Base-by-base conservation (phyloP, 1,140 invertebrate species). In the Papilio xuthus region DNA sequence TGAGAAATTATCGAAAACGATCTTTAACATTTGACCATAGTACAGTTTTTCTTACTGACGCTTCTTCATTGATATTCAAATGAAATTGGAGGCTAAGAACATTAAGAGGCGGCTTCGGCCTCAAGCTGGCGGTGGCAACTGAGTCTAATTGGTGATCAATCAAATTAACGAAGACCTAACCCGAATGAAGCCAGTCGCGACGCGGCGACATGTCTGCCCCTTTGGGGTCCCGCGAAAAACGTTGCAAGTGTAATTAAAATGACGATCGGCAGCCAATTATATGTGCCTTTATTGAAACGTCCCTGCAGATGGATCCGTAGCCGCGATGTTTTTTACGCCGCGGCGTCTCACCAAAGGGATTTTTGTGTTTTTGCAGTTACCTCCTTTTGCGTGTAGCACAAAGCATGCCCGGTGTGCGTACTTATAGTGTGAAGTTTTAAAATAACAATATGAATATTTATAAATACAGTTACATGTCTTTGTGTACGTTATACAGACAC, bases 271-370 rank as follows among this genome's bases (percentile, higher is more conserved):
- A 80, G 81, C 86, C 89, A 89, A 90, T 90, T 89, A 89, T 84
- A 83, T 80, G 81, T 81, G 78, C 82, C 83, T 87, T 87, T 90
- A 90, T 90, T 90, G 89, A 90, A 90, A 81, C 83, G 86, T 90
- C 83, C 77, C 76, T 76, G 83, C 84, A 84, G 84, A 86, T 86
- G 84, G 83, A 42, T n/a, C 37, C 23, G 53, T 77, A 67, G 79
- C 80, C 78, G 78, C 26, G 78, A 32, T 10, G 74, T 85, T 89
- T 90, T 88, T 90, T 85, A 80, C 73, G 13, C n/a, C 15, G 82
- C 86, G 86, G 88, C 82, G 13, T 63, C 41, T 32, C 44, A 13
- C 80, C 85, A 90, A 90, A 87, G 84, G 84, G 82, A 87, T 88
- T 82, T 84, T 85, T 87, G 81, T 20, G 75, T 88, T 89, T 89